Evolutionary conservation across 2,113 vertebrate genomes (phyloP).

Genomic region (Dipodomys stephensi): DNA sequence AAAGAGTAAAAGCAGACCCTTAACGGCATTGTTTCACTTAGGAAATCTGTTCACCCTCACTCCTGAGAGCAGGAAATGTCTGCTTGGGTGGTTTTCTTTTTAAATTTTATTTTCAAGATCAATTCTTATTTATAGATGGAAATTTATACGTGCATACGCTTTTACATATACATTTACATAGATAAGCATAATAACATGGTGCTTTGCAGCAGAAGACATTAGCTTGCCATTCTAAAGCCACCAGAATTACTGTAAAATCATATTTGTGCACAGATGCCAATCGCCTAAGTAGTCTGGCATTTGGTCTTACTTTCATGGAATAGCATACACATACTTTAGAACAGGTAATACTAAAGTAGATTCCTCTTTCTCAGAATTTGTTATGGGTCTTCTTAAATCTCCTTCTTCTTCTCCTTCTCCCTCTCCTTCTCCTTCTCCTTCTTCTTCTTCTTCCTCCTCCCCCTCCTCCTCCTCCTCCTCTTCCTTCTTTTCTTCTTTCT

Average conservation of each 20-base stretch:
- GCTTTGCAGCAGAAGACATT: not conserved
- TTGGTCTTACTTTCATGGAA: not conserved
- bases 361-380: not conserved
- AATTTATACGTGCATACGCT: not conserved
- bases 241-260: not conserved
- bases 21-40: conserved; percentile 54
- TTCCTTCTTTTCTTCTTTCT: not conserved
- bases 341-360: not conserved
- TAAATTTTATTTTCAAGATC: conserved; percentile 1
- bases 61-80: not conserved
- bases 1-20: conserved; percentile 81
- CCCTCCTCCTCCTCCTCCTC: too few species aligned
- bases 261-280: not conserved
- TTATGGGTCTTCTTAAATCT: not conserved
- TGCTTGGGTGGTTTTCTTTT: not conserved
- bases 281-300: not conserved
- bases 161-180: not conserved
- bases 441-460: too few species aligned
- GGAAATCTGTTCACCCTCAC: not conserved
- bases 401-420: not conserved
- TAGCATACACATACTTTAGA: not conserved
- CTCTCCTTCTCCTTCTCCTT: too few species aligned
- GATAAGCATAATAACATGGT: not conserved
- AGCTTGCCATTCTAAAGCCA: not conserved
- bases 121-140: not conserved